Conservation (phyloP, 2,888 invertebrate genomes). For the Leptarthrus brevirostris region DNA sequence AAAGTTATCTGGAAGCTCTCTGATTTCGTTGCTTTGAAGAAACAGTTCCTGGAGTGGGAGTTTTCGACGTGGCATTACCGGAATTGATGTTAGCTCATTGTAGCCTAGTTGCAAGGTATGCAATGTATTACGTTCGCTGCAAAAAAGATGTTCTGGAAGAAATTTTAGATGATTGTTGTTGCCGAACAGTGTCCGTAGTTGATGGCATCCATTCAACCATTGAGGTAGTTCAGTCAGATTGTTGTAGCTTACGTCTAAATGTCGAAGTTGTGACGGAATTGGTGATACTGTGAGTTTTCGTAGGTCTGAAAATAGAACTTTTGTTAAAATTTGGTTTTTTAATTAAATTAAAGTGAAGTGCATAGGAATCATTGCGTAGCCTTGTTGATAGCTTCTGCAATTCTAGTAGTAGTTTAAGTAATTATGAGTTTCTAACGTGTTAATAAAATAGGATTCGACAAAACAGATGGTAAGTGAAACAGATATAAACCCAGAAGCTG, state of each 20-base stretch:
- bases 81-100: constrained; percentile 79
- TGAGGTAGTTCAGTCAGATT: constrained; percentile 78
- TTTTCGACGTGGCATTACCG: constrained; percentile 74
- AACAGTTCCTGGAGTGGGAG: constrained; percentile 78
- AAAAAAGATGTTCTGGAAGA: constrained; percentile 79
- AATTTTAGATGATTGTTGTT: constrained; percentile 78
- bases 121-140: constrained; percentile 78
- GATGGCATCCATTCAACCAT: constrained; percentile 80
- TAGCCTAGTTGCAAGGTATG: constrained; percentile 81
- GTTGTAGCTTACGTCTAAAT: constrained; percentile 84
- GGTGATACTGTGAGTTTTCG: constrained; percentile 77
- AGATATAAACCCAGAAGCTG: no score
- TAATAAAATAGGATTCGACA: no score
- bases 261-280: constrained; percentile 77
- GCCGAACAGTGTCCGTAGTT: constrained; percentile 78
- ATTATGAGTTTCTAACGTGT: no score
- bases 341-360: no score
- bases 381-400: no score
- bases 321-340: no score
- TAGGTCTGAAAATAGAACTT: no score
- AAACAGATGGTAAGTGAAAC: no score
- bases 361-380: no score
- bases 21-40: constrained; percentile 82
- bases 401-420: no score
- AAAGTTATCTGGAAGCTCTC: constrained; percentile 80